phyloP scores from a whole-genome alignment of 2,797 vertebrate species.

The Mormyrops boulengeri region DNA sequence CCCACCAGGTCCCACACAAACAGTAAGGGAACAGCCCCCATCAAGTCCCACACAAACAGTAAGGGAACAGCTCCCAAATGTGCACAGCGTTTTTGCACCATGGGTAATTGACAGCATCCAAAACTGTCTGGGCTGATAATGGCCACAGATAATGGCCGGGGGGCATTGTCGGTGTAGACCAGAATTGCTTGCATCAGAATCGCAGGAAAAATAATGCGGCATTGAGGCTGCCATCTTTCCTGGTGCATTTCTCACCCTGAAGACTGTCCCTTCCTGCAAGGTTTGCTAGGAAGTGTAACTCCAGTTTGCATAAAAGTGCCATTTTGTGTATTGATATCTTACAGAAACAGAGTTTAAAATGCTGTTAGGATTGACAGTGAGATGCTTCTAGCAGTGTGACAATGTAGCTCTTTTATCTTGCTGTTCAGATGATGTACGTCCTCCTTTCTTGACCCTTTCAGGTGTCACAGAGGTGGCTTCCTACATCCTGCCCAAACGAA shows the following conservation, averaged over 20 bases:
- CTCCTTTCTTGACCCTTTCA: not conserved
- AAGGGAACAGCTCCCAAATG: not conserved
- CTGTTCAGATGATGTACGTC: not conserved
- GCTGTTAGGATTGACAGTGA: not conserved
- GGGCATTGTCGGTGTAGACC: not conserved
- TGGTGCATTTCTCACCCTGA: not conserved
- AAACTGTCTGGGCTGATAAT: conserved; percentile 12
- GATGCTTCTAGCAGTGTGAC: not conserved
- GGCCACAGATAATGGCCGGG: not conserved
- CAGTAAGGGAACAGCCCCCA: too few relatives aligned
- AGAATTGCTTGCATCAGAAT: not conserved
- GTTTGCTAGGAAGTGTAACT: not conserved
- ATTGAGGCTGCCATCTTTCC: not conserved
- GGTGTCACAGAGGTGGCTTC: not conserved
- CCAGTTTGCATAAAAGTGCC: not conserved
- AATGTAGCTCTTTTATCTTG: not conserved
- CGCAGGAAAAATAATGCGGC: not conserved
- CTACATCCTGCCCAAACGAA: not conserved
- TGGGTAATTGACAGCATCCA: conserved; percentile 11
- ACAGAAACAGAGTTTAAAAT: not conserved
- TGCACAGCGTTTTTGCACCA: not conserved
- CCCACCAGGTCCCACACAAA: too few relatives aligned
- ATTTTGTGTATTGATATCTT: not conserved
- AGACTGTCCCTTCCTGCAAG: not conserved
- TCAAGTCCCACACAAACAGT: not conserved